Evolutionary conservation across 2,113 vertebrate genomes (phyloP).

Genomic region (Corythoichthys intestinalis): DNA sequence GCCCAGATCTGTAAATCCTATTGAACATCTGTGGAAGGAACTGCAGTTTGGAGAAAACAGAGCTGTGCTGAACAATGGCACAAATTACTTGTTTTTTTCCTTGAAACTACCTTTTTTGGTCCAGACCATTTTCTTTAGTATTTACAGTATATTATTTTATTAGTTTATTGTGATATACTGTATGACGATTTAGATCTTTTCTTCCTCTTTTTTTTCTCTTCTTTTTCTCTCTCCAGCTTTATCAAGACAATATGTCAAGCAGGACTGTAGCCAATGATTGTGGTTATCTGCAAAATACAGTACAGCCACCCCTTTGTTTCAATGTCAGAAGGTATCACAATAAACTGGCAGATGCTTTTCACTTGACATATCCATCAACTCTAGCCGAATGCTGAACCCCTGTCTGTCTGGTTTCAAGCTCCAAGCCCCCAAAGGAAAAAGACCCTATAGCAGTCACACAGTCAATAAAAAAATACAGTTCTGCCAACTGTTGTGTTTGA

Average conservation of each 20-base stretch:
- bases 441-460: too few species aligned
- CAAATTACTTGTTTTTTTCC: background rate
- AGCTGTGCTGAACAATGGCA: too few species aligned
- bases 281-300: constrained; percentile 56
- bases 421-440: background rate
- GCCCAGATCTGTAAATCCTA: too few species aligned
- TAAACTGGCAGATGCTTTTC: constrained; percentile 61
- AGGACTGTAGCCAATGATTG: constrained; percentile 30
- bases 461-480: background rate
- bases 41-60: background rate
- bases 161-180: too few species aligned
- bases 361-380: constrained; percentile 57
- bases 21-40: too few species aligned
- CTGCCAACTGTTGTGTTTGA: background rate
- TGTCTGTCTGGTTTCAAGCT: constrained; percentile 1
- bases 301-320: constrained; percentile 64
- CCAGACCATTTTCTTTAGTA: too few species aligned
- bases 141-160: too few species aligned
- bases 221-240: background rate
- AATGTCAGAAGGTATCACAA: constrained; percentile 68
- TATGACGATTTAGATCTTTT: too few species aligned
- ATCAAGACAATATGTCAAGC: background rate
- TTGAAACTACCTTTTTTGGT: too few species aligned
- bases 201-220: too few species aligned
- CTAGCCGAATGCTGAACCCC: constrained; percentile 17